A percentile compares a stretch with the other conserved stretches of the same genome.
These are phyloP conservation scores for Sitophilus oryzae DNA, from an alignment of 1,140 invertebrate genomes.

Conservation along the genomic window DNA sequence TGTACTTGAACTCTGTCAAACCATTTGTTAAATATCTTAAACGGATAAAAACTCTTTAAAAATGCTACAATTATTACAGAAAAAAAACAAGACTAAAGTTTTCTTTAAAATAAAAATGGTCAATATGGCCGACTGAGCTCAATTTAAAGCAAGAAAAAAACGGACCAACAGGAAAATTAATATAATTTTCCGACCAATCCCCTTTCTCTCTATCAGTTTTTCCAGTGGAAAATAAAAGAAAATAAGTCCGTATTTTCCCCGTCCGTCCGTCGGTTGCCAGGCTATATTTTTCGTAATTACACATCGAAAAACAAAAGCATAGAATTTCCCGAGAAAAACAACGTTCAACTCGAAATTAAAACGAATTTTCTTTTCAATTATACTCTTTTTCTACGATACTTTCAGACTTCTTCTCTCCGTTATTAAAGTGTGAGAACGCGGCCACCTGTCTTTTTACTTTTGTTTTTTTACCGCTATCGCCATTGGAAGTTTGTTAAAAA, in stretches of 20 bases:
- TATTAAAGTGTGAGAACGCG: constrained; percentile 6
- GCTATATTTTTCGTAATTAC: constrained; percentile 8
- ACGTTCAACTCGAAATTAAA: not conserved
- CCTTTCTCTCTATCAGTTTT: not conserved
- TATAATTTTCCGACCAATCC: not conserved
- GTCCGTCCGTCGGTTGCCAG: not conserved
- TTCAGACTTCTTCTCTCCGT: not conserved
- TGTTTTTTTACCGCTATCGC: not conserved
- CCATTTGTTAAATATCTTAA: too few species aligned
- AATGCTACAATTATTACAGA: too few species aligned
- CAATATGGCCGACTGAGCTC: too few species aligned
- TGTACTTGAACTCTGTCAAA: too few species aligned
- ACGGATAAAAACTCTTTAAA: too few species aligned
- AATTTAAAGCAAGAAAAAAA: too few species aligned
- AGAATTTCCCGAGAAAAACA: not conserved
- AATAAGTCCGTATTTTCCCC: not conserved
- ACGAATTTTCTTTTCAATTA: constrained; percentile 9
- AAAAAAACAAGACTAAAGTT: too few species aligned
- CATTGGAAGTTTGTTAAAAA: not conserved
- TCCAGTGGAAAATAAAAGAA: not conserved
- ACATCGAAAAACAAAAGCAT: constrained; percentile 1
- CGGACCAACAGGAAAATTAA: too few species aligned
- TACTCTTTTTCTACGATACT: not conserved
- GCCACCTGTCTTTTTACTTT: not conserved
- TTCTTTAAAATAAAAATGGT: too few species aligned